Conservation (phyloP, 1,140 invertebrate species). For the Palaemon carinicauda region DNA sequence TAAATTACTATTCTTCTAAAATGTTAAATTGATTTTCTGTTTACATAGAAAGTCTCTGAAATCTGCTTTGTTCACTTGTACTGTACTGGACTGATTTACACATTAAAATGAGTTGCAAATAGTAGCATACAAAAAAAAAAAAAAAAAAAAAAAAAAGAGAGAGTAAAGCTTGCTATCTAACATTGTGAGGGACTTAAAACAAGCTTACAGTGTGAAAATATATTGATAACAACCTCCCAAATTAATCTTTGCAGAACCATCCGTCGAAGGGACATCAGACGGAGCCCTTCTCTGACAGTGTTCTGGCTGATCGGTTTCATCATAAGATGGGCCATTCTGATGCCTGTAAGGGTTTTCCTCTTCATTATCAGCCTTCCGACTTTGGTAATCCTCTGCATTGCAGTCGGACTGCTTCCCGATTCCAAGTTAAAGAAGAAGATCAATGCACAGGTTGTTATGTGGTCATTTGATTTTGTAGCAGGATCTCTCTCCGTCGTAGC, state of each 20-base stretch:
- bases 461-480: slow-evolving; percentile 59
- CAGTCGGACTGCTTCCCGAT: slow-evolving; percentile 46
- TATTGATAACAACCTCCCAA: no score
- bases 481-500: slow-evolving; percentile 56
- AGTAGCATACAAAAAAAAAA: no score
- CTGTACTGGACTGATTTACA: no score
- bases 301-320: slow-evolving; percentile 51
- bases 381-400: slow-evolving; percentile 29
- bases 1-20: no score
- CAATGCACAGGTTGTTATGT: slow-evolving; percentile 53
- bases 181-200: no score
- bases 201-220: no score
- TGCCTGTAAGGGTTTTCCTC: slow-evolving; percentile 52
- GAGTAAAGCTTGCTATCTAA: no score
- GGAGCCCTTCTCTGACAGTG: slow-evolving; percentile 47
- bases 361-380: slow-evolving; percentile 42
- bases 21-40: no score
- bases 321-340: slow-evolving; percentile 53
- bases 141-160: no score
- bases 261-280: slow-evolving; percentile 12
- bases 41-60: no score
- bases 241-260: slow-evolving; percentile 10
- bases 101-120: no score
- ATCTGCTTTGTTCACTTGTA: no score
- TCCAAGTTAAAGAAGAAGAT: slow-evolving; percentile 49